These are phyloP conservation scores for Coendou prehensilis DNA, from an alignment of 2,797 vertebrate genomes.

Conservation along the genomic window DNA sequence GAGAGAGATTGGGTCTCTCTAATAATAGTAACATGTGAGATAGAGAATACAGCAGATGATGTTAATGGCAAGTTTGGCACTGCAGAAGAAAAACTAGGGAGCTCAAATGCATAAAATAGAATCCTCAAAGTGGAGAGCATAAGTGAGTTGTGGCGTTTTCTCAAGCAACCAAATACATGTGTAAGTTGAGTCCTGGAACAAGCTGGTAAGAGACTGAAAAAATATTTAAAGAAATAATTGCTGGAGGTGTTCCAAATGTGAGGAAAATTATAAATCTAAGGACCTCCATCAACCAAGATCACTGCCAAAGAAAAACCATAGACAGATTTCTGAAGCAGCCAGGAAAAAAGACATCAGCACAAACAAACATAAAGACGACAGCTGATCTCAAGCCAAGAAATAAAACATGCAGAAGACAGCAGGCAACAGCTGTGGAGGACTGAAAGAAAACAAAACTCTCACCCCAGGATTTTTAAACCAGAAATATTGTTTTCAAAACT, in stretches of 20 bases:
- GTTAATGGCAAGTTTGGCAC: neutral
- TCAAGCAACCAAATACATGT: neutral
- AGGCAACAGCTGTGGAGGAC: neutral
- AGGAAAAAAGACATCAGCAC: neutral
- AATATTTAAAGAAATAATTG: slow-evolving; percentile 34
- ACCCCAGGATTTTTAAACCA: neutral
- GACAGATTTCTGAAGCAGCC: neutral
- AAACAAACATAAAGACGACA: neutral
- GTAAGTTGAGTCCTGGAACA: neutral
- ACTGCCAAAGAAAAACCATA: neutral
- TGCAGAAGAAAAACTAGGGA: neutral
- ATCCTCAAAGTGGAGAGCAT: neutral
- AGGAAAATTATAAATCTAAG: slow-evolving; percentile 42
- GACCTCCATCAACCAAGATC: neutral
- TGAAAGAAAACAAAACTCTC: neutral
- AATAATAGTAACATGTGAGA: neutral
- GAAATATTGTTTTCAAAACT: slow-evolving; percentile 32
- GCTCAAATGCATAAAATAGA: neutral
- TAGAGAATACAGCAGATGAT: neutral
- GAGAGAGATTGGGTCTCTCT: neutral
- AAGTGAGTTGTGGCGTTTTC: neutral
- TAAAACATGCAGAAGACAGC: neutral
- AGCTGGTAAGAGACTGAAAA: neutral
- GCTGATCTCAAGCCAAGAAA: neutral
- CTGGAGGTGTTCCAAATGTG: neutral